phyloP scores from a whole-genome alignment of 2,888 invertebrate genomes.

The Seladonia tumulorum region DNA sequence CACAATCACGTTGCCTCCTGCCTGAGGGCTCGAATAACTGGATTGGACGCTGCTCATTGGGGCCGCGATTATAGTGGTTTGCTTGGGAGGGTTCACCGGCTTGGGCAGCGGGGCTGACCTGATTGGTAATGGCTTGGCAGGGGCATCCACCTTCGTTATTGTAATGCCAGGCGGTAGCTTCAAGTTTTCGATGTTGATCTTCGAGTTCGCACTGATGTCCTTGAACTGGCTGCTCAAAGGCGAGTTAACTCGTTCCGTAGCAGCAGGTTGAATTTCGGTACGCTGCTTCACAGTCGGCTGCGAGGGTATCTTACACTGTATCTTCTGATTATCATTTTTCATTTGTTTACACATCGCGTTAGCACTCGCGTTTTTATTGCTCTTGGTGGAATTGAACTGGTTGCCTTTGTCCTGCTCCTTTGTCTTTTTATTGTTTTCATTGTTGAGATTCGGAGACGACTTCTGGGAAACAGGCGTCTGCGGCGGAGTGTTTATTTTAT shows the following conservation, averaged over 20 bases:
- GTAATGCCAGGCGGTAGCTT: slow-evolving; percentile 92
- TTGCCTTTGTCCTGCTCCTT: slow-evolving; percentile 62
- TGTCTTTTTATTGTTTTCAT: slow-evolving; percentile 54
- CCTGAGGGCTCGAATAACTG: slow-evolving; percentile 80
- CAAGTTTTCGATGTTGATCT: slow-evolving; percentile 82
- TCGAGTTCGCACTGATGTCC: slow-evolving; percentile 74
- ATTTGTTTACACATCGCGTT: slow-evolving; percentile 56
- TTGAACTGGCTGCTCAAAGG: slow-evolving; percentile 79
- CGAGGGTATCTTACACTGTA: slow-evolving; percentile 58
- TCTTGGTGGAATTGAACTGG: slow-evolving; percentile 54
- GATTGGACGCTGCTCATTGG: slow-evolving; percentile 81
- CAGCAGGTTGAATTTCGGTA: slow-evolving; percentile 57
- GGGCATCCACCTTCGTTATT: slow-evolving; percentile 88
- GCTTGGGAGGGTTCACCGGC: slow-evolving; percentile 78
- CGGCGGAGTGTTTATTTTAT: slow-evolving; percentile 57
- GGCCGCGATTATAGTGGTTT: slow-evolving; percentile 83
- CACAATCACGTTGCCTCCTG: slow-evolving; percentile 86
- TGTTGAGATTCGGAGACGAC: slow-evolving; percentile 42
- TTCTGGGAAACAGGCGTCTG: slow-evolving; percentile 61
- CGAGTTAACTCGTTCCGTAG: slow-evolving; percentile 66
- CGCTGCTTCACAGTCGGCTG: slow-evolving; percentile 67
- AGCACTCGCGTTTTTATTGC: slow-evolving; percentile 41
- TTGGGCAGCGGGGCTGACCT: slow-evolving; percentile 79
- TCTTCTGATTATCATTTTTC: slow-evolving; percentile 75
- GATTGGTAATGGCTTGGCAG: slow-evolving; percentile 79